Evolutionary conservation across 2,888 invertebrate species (phyloP), one percentile per base, ranked within the genome.

Genomic region (Cephus pygmeus): DNA sequence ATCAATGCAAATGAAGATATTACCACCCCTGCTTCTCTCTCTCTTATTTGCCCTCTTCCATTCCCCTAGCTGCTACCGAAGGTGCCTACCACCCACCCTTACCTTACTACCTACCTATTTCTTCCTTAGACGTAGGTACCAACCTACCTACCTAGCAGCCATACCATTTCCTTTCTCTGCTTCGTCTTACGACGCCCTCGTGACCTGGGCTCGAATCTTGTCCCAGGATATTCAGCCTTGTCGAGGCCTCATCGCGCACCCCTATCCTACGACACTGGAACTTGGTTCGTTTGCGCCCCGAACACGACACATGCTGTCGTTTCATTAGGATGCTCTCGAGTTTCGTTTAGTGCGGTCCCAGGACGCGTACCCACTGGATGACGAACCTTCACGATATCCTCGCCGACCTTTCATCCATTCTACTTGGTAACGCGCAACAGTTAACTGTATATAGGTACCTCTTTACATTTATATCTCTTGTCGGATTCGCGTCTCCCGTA

Each of bases 1-100:
- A 84, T 85, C 84, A 83, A 85, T 85, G 85, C 83, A 85, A 85
- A 85, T 85, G 86, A 85, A 85, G 85, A 85, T 85, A 79, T 79
- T 79, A 79, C 79, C 76, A 76, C 76, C 76, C 79, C 76, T 69
- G 74, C 34, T 34, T 73, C 40, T 34, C 69, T 34, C 69, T 34
- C 74, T 73, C 56, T 71, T 71, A 23, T 4, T 31, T 33, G 71
- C 31, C 71, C 71, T 71, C 71, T 71, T 71, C 71, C 71, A 31
- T 69, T 69, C 31, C 71, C 71, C n/a, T 69, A 31, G 31, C 71
- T 69, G 40, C 40, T 40, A 40, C 12, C 40, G 4, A 40, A 40
- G 40, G 40, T 40, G 40, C 40, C 15, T 15, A 15, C 40, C 15
- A 56, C 23, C 56, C 56, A 56, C 56, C 56, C 56, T 6, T 23